Percentiles rank a stretch among this genome's conserved stretches.
These are phyloP conservation scores for Tenodera sinensis DNA, from an alignment of 2,888 invertebrate genomes.

Conservation along the genomic window DNA sequence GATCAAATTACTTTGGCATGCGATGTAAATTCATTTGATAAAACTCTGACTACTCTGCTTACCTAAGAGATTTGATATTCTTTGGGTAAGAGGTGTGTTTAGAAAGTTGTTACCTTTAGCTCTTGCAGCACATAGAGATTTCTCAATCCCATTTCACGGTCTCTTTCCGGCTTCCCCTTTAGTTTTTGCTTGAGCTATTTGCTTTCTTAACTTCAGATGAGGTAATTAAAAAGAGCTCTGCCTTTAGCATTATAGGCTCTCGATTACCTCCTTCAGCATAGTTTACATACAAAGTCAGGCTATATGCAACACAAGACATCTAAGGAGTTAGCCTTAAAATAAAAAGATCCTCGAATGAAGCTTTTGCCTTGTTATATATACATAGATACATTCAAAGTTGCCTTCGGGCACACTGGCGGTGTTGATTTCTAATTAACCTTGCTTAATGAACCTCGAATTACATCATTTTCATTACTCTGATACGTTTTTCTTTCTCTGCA, in stretches of 20 bases:
- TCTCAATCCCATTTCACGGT: neutral
- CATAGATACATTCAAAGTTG: neutral
- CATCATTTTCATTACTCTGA: conserved; percentile 33
- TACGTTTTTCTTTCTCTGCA: neutral
- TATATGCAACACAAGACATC: neutral
- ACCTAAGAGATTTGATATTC: too few species aligned
- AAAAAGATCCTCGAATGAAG: conserved; percentile 22
- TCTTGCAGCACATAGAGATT: neutral
- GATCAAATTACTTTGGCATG: too few species aligned
- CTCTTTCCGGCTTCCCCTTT: neutral
- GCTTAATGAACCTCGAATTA: conserved; percentile 40
- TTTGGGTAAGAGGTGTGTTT: neutral
- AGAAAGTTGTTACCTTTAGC: neutral
- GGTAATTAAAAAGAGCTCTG: conserved; percentile 26
- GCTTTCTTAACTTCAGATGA: conserved; percentile 13
- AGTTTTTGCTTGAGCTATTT: neutral
- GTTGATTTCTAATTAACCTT: conserved; percentile 44
- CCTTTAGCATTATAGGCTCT: neutral
- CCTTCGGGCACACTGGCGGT: conserved; percentile 34
- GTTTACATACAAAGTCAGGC: neutral
- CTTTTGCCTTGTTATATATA: conserved; percentile 30
- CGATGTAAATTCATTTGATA: too few species aligned
- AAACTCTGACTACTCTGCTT: too few species aligned
- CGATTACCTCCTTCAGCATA: neutral
- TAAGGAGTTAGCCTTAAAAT: conserved; percentile 12